These are phyloP conservation scores for Protonibea diacanthus DNA, from an alignment of 2,797 vertebrate species.

Conservation along the genomic window DNA sequence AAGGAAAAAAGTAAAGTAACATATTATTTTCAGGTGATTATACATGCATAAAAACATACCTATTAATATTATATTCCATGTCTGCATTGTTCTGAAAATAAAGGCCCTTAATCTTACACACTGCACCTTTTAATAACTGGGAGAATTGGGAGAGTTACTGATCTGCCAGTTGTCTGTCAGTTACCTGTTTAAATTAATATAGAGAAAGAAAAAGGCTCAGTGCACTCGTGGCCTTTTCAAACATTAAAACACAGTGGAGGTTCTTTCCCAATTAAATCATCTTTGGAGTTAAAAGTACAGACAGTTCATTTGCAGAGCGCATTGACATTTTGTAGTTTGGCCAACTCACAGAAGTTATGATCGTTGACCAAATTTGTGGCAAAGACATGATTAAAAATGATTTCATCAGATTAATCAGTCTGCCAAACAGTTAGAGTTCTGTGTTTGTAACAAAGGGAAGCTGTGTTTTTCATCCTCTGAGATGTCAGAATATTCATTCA, in stretches of 20 bases:
- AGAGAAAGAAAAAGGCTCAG: not conserved
- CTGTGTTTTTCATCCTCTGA: conserved; percentile 10
- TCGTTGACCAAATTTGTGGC: conserved; percentile 38
- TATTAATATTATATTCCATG: too few relatives aligned
- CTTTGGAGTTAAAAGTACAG: conserved; percentile 32
- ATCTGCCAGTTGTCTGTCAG: not conserved
- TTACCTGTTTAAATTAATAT: not conserved
- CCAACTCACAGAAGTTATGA: conserved; percentile 21
- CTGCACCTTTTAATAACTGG: too few relatives aligned
- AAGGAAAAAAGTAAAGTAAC: too few relatives aligned
- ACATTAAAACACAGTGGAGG: conserved; percentile 1
- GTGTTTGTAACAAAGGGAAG: not conserved
- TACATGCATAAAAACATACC: too few relatives aligned
- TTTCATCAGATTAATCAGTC: conserved; percentile 48
- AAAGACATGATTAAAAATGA: conserved; percentile 45
- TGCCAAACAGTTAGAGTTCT: conserved; percentile 23
- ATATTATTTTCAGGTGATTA: too few relatives aligned
- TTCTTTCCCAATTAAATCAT: conserved; percentile 6
- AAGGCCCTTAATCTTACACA: too few relatives aligned
- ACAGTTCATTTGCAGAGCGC: conserved; percentile 37
- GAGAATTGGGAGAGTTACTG: not conserved
- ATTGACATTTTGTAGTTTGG: conserved; percentile 28
- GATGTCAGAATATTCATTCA: conserved; percentile 26
- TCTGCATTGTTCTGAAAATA: too few relatives aligned
- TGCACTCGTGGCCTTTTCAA: not conserved